Percentiles rank a stretch among this genome's conserved stretches.
Conservation (phyloP, 2,797 vertebrate genomes). For the Xyrichtys novacula region DNA sequence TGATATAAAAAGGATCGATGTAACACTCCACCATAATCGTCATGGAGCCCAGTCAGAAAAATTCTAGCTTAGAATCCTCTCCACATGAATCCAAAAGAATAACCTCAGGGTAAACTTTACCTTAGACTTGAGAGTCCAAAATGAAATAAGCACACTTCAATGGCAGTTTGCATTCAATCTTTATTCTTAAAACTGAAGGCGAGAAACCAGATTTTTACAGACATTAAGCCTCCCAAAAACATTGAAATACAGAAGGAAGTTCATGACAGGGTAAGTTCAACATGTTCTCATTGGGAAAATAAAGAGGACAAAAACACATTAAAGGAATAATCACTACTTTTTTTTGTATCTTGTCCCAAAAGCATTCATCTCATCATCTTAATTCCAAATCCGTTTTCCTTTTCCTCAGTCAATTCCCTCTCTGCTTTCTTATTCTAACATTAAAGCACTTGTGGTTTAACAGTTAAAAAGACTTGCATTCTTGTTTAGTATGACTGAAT, state of each 20-base stretch:
- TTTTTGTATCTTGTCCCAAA: constrained; percentile 24
- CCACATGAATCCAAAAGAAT: no score
- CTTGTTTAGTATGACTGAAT: constrained; percentile 49
- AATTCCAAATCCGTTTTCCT: background rate
- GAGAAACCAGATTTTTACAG: constrained; percentile 63
- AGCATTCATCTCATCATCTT: constrained; percentile 12
- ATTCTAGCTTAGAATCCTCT: no score
- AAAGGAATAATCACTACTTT: constrained; percentile 39
- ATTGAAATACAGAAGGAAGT: constrained; percentile 51
- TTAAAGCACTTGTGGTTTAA: constrained; percentile 86
- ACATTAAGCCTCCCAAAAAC: constrained; percentile 61
- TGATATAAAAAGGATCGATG: no score
- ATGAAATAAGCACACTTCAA: background rate
- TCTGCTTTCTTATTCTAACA: constrained; percentile 45
- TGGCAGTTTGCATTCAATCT: constrained; percentile 59
- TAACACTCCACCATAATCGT: no score
- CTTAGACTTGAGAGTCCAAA: rapidly evolving
- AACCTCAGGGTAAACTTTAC: no score
- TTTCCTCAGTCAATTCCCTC: background rate
- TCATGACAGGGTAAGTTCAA: background rate
- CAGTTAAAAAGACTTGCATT: constrained; percentile 67
- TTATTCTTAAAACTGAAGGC: constrained; percentile 80
- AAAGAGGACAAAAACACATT: constrained; percentile 35
- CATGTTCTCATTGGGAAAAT: constrained; percentile 21
- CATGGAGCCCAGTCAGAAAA: no score